Percentiles rank a stretch among this genome's conserved stretches.
phyloP scores from a whole-genome alignment of 2,797 vertebrate species.

The Tamandua tetradactyla region DNA sequence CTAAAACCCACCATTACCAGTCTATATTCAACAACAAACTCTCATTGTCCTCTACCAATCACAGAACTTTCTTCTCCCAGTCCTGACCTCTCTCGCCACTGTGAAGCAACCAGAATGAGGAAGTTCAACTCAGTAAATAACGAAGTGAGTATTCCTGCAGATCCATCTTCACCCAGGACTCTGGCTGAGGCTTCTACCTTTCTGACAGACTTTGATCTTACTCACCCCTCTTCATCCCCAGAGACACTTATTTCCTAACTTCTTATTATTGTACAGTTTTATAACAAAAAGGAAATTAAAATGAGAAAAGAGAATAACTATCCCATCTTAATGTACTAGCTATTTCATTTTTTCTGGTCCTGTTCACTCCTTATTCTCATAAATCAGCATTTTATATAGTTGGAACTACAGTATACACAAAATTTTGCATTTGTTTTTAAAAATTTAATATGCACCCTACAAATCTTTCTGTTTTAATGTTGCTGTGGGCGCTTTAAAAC shows the following conservation, averaged over 20 bases:
- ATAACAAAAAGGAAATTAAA: background rate
- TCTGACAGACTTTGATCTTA: background rate
- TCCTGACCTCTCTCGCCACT: background rate
- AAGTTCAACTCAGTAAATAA: background rate
- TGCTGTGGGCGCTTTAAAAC: background rate
- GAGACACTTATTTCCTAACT: background rate
- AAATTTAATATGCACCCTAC: background rate
- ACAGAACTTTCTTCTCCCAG: background rate
- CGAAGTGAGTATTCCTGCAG: background rate
- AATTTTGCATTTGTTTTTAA: conserved; percentile 3
- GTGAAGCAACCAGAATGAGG: background rate
- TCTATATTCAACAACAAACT: background rate
- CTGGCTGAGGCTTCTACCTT: background rate
- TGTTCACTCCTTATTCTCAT: background rate
- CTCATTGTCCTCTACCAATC: background rate
- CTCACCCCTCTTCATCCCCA: background rate
- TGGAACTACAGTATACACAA: background rate
- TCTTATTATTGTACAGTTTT: background rate
- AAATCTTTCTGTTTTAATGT: background rate
- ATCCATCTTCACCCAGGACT: accelerated
- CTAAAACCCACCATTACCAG: background rate
- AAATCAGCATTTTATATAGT: conserved; percentile 1
- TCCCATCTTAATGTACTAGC: background rate
- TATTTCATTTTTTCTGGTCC: background rate
- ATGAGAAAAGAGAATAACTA: background rate